Base-by-base conservation (phyloP, 2,888 invertebrate species). In the Cremastinae sp. region DNA sequence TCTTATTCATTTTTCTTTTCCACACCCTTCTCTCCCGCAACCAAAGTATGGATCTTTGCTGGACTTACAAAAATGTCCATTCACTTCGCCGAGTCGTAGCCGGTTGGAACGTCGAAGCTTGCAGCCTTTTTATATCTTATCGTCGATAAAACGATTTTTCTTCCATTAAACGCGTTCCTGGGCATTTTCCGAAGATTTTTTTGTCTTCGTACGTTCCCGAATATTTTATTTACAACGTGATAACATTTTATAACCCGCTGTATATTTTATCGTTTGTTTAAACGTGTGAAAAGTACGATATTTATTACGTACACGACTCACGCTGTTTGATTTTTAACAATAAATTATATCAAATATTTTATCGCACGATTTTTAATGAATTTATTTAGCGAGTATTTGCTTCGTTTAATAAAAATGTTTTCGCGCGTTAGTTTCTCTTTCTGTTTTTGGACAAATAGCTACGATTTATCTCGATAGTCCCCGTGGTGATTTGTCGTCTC, bases 21-120 rank as follows among this genome's bases (percentile, higher is more conserved):
- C 86, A 89, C 89, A 88, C 89, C 88, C 88, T 87, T 88, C 89
- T 89, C 88, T 85, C 88, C 88, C 84, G 89, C 88, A 70, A 88
- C 89, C 89, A 89, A 89, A 89, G 89, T 89, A 89, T 89, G 89
- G 89, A 89, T 86, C 83, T 86, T 81, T 85, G 87, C 85, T 85
- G 88, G 81, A 86, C 84, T 84, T 87, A 86, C 79, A 84, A 75
- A 87, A 85, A 84, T 85, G 82, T 84, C 79, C 80, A 81, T 82
- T 84, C 78, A 80, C 81, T 86, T 84, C 84, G 79, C 79, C 84
- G 84, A 82, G 81, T 83, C 84, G 84, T 79, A 83, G 85, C 68
- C 68, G 83, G 84, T 81, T 81, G 82, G 83, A 84, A 79, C 83
- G 83, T 79, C 74, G 66, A 61, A 59, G 62, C 34, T 45, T 45